Conservation (phyloP, 2,888 invertebrate genomes). For the Drosophila kambysellisi region DNA sequence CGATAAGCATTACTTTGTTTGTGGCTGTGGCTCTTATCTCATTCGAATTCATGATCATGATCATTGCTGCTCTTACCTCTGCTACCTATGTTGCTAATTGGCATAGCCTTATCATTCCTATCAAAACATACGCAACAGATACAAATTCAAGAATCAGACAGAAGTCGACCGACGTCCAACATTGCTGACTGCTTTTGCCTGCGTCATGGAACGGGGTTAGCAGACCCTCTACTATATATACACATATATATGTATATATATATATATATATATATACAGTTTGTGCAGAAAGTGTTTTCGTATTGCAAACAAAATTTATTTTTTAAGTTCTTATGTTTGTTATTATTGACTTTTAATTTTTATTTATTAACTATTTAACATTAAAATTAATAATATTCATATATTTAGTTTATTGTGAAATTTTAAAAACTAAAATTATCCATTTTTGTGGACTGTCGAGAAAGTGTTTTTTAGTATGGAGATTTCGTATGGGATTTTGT, state of each 20-base stretch:
- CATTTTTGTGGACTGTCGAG: no score
- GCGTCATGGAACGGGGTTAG: constrained; percentile 49
- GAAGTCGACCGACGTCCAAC: constrained; percentile 12
- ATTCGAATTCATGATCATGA: constrained; percentile 57
- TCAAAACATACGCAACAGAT: constrained; percentile 31
- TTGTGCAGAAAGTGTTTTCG: no score
- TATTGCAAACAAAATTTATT: no score
- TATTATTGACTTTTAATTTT: no score
- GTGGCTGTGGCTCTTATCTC: constrained; percentile 26
- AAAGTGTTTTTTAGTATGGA: no score
- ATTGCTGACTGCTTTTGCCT: constrained; percentile 18
- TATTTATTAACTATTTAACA: no score
- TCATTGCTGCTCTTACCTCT: constrained; percentile 30
- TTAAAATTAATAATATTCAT: no score
- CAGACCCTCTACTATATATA: constrained; percentile 43
- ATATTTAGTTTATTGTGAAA: no score
- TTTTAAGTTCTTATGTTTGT: no score
- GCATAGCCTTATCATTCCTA: constrained; percentile 4
- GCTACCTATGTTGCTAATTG: neutral
- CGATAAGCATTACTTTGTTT: constrained; percentile 31
- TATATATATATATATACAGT: constrained; percentile 10
- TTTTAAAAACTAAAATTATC: no score
- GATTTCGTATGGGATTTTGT: no score
- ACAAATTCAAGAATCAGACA: neutral
- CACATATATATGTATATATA: constrained; percentile 21